Evolutionary conservation across 2,888 invertebrate genomes (phyloP), one percentile per base, ranked within the genome.

Genomic region (Chymomyza procnemis): DNA sequence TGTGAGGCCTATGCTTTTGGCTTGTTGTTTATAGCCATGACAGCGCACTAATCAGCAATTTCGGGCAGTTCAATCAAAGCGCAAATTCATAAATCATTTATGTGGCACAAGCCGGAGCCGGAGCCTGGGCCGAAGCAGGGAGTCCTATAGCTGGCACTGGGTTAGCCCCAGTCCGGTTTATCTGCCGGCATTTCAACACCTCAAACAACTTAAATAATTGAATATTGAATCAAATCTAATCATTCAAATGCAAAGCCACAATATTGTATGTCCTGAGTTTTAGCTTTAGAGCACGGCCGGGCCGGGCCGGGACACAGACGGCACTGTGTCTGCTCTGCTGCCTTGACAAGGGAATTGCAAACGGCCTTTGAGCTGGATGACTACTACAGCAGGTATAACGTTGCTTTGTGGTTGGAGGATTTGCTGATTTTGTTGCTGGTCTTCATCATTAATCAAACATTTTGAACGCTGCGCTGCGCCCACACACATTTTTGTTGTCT

Each of bases 161-260:
- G 46, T n/a, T 2, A n/a, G 48, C 3, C 16, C 22, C 47, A 19
- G 50, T 46, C 21, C 61, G 66, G 72, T 57, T 74, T 76, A 76
- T 73, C 73, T 74, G 73, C 64, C 60, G 71, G 73, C 76, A 78
- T 79, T 84, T 86, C 82, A 75, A 84, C 86, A 82, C 85, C 80
- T 80, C 76, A 85, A 79, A 79, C 79, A 82, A 77, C 79, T 78
- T 78, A 74, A 84, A 85, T 87, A 87, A 88, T 87, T 87, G 78
- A 87, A 87, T 82, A 84, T 80, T 78, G 78, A 84, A 84, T 83
- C 83, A 84, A 88, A 87, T 84, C 76, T 78, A 84, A 84, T 87
- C 78, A 87, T 84, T 84, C 83, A 80, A 88, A 84, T 80, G 76
- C 76, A 74, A 84, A 85, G 69, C 80, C 73, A 73, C 63, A 69